phyloP scores from a whole-genome alignment of 2,797 vertebrate genomes.

The Hippocampus kuda region DNA sequence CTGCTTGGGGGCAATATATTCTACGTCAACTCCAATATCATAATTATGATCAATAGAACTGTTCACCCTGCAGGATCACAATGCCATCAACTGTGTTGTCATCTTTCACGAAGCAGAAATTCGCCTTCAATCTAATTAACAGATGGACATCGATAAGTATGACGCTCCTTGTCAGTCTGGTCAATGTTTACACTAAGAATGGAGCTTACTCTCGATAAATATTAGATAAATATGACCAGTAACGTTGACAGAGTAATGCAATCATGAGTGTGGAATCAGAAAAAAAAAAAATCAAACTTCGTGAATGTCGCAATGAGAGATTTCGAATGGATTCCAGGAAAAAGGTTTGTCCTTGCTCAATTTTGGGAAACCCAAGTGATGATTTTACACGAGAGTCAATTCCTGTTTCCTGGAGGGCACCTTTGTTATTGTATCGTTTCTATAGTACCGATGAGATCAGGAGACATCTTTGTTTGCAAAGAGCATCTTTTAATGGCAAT shows the following conservation, averaged over 20 bases:
- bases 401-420: slow-evolving; percentile 3
- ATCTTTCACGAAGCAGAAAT: not conserved
- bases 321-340: too few relatives aligned
- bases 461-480: not conserved
- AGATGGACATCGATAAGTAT: not conserved
- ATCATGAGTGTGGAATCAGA: not conserved
- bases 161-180: not conserved
- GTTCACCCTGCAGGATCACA: not conserved
- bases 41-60: not conserved
- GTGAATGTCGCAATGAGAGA: not conserved
- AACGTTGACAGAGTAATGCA: not conserved
- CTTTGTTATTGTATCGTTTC: not conserved
- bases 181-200: not conserved
- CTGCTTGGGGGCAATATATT: not conserved
- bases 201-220: not conserved
- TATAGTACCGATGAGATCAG: not conserved
- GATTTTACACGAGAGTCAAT: slow-evolving; percentile 4
- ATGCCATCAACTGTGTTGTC: not conserved
- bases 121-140: not conserved
- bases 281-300: not conserved
- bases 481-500: not conserved
- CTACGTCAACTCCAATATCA: not conserved
- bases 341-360: slow-evolving; percentile 2
- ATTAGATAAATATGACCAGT: not conserved
- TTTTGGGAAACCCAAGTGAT: not conserved